Percentiles rank a stretch among this genome's conserved stretches.
phyloP scores from a whole-genome alignment of 2,113 vertebrate genomes.

The Catharus fuscescens region DNA sequence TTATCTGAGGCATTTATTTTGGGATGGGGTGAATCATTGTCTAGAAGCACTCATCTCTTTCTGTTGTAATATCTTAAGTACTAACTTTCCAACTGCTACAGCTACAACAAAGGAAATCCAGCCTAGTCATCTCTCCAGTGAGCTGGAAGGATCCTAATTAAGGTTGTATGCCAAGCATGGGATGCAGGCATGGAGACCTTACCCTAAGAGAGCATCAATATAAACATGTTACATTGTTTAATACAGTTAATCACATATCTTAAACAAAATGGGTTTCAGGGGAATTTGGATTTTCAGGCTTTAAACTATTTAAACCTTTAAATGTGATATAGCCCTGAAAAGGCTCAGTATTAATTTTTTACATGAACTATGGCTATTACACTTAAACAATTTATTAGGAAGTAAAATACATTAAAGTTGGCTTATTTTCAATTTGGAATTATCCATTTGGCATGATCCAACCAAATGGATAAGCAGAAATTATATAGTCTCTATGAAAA shows the following conservation, averaged over 20 bases:
- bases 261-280: background rate
- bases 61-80: background rate
- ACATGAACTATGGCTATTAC: background rate
- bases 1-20: background rate
- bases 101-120: background rate
- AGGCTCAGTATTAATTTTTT: background rate
- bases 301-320: background rate
- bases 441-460: background rate
- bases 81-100: background rate
- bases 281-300: background rate
- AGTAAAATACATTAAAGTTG: background rate
- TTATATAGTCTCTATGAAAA: background rate
- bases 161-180: background rate
- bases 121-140: background rate
- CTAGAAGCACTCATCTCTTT: background rate
- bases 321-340: background rate
- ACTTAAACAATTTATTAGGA: background rate
- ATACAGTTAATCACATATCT: background rate
- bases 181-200: background rate
- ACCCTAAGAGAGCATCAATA: background rate
- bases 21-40: conserved; percentile 7
- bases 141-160: background rate
- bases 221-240: background rate
- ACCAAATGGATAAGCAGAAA: background rate
- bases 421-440: background rate